These are phyloP conservation scores for Drosophila emarginata DNA, from an alignment of 2,888 invertebrate species.

Conservation along the genomic window DNA sequence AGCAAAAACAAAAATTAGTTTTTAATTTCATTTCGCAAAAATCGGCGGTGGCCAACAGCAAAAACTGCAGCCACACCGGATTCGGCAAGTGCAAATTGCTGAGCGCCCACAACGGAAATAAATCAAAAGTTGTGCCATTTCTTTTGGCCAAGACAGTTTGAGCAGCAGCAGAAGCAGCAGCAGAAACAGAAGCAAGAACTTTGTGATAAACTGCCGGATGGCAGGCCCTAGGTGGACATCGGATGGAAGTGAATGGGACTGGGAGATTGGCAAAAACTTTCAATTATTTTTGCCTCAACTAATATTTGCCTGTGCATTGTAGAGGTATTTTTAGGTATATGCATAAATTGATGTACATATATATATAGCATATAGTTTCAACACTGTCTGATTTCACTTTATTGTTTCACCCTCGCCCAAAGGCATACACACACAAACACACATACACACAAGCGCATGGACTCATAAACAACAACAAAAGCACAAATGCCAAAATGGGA, in stretches of 20 bases:
- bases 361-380: slow-evolving; percentile 31
- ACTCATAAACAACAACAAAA: slow-evolving; percentile 32
- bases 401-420: slow-evolving; percentile 48
- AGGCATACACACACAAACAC: slow-evolving; percentile 25
- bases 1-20: slow-evolving; percentile 52
- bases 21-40: slow-evolving; percentile 51
- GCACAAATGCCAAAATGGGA: slow-evolving; percentile 67
- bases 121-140: slow-evolving; percentile 59
- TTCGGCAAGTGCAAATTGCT: slow-evolving; percentile 42
- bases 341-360: slow-evolving; percentile 5
- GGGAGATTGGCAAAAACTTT: slow-evolving; percentile 39
- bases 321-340: slow-evolving; percentile 17
- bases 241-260: not conserved
- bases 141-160: slow-evolving; percentile 33
- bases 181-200: slow-evolving; percentile 29
- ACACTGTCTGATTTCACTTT: slow-evolving; percentile 53
- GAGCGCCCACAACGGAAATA: slow-evolving; percentile 43
- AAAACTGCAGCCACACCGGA: slow-evolving; percentile 22
- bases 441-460: slow-evolving; percentile 18
- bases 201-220: slow-evolving; percentile 10
- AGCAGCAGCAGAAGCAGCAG: not conserved
- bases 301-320: slow-evolving; percentile 38
- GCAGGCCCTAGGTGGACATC: slow-evolving; percentile 26
- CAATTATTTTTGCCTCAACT: slow-evolving; percentile 47
- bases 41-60: slow-evolving; percentile 21